Percentiles rank a stretch among this genome's conserved stretches.
Conservation (phyloP, 2,888 invertebrate species). For the Polyommatus icarus region DNA sequence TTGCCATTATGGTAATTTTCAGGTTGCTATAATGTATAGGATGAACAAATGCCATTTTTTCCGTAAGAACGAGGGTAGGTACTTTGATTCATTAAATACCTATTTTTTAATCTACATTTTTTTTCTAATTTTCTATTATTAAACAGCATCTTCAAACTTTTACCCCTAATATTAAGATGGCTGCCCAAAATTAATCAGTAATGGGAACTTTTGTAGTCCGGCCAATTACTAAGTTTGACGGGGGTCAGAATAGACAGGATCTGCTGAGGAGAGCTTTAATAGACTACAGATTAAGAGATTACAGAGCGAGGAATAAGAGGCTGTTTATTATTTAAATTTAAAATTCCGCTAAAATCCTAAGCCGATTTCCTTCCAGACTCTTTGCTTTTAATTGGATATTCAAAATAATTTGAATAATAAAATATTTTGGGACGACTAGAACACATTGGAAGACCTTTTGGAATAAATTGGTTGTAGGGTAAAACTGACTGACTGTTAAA, state of each 20-base stretch:
- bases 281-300: conserved; percentile 25
- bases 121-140: too few species aligned
- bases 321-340: conserved; percentile 20
- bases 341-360: conserved; percentile 19
- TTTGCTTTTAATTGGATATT: background rate
- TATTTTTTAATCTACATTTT: too few species aligned
- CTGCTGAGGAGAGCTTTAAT: background rate
- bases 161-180: background rate
- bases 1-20: too few species aligned
- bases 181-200: background rate
- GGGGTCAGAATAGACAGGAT: background rate
- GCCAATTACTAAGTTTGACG: conserved; percentile 31
- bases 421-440: background rate
- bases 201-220: background rate
- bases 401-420: background rate
- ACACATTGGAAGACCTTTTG: too few species aligned
- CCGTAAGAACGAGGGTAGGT: too few species aligned
- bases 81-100: too few species aligned
- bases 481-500: too few species aligned
- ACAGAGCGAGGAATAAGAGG: conserved; percentile 20
- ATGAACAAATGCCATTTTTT: too few species aligned
- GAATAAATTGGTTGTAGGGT: too few species aligned
- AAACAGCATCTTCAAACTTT: background rate
- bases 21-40: too few species aligned
- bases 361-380: background rate